Evolutionary conservation across 1,140 invertebrate species (phyloP), one percentile per base, ranked within the genome.

Genomic region (Cephus cinctus): DNA sequence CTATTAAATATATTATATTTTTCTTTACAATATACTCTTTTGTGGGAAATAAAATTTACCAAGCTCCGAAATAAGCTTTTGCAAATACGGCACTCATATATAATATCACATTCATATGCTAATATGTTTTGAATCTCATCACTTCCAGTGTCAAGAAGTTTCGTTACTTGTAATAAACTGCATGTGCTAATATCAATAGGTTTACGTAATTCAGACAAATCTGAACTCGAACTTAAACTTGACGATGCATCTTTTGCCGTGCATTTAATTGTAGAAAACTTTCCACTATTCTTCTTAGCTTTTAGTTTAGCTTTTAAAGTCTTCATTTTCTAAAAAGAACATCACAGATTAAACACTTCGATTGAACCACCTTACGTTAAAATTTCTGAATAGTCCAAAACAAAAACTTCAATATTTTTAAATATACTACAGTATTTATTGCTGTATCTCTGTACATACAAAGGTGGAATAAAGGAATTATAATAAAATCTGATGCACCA

Each of bases 1-100:
- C 68, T 61, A 46, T 73, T 73, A 53, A 75, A 62, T 8, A 67
- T 69, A 57, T 76, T 75, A 57, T 78, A 81, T 46, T 76, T 78
- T 41, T 79, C 75, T 52, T 69, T 79, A 63, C 90, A 94, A 61
- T 89, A 93, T 23, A 83, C 78, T 43, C 89, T 75, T 71, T 94
- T 94, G 61, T 94, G 91, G 31, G 86, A 86, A 50, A 93, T 81
- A 61, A 93, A 90, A 73, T 93, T 92, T 1, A 84, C 82, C 47
- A 94, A 73, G 61, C 86, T 89, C 59, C 91, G 80, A 70, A 92
- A 93, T 57, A 94, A 78, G 66, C 85, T 91, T n/a, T 83, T 76
- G 67, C 91, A 94, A 19, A 89, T 81, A 69, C 86, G 86, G 69
- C 91, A 94, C 70, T 94, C 91, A 64, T 89, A 87, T 56, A 94